A percentile compares a stretch with the other conserved stretches of the same genome.
phyloP scores from a whole-genome alignment of 2,888 invertebrate genomes.

The Stenodema calcarata region DNA sequence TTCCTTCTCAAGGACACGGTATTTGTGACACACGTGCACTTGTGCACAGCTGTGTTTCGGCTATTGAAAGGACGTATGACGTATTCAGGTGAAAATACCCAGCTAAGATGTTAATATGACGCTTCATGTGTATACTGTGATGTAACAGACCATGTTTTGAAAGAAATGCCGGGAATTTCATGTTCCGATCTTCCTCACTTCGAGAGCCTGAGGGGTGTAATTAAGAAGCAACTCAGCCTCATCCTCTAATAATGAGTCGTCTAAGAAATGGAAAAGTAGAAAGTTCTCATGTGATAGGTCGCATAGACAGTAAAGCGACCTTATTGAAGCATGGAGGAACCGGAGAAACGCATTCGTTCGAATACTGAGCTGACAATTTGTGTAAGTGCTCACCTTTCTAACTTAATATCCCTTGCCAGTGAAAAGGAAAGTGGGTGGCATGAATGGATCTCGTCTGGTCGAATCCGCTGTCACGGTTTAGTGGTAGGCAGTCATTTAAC shows the following conservation, averaged over 20 bases:
- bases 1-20: too few species aligned
- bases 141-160: too few species aligned
- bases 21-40: too few species aligned
- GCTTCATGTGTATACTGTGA: too few species aligned
- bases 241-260: neutral
- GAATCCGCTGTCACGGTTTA: neutral
- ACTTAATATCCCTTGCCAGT: neutral
- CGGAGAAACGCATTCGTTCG: conserved; percentile 19
- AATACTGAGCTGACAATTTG: conserved; percentile 30
- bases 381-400: conserved; percentile 35
- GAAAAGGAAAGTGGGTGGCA: conserved; percentile 12
- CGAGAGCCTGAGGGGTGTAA: neutral
- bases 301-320: conserved; percentile 15
- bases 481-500: neutral
- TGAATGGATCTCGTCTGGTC: neutral
- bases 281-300: neutral
- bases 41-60: too few species aligned
- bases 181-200: too few species aligned
- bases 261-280: conserved; percentile 2
- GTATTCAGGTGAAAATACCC: too few species aligned
- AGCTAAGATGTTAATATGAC: too few species aligned
- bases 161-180: too few species aligned
- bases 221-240: neutral
- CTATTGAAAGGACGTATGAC: too few species aligned
- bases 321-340: conserved; percentile 9